Evolutionary conservation across 1,140 invertebrate genomes (phyloP), one percentile per base, ranked within the genome.

Genomic region (Mizuhopecten yessoensis): DNA sequence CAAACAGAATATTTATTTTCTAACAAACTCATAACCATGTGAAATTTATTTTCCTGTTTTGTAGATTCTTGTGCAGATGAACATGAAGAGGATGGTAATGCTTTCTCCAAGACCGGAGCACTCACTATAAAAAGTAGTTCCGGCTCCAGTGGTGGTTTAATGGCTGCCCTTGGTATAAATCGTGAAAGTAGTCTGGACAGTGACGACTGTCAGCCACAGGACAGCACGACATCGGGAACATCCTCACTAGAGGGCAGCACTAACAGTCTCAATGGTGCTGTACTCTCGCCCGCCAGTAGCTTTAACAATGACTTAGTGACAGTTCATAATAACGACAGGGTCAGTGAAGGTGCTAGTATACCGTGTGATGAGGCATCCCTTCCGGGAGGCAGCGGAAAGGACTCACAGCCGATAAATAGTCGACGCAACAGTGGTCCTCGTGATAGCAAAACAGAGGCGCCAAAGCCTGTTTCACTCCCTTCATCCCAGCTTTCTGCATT

Each of bases 121-220:
- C 93, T 96, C 34, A 96, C 96, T 3, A 96, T 96, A 86, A 96
- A 95, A 87, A 96, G 95, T 89, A 96, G 95, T 49, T 96, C 96
- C 33, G 94, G 95, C 23, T 96, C 96, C 9, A 96, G 95, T 93
- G 95, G 95, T 5, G 95, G 95, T 10, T 90, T 96, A 13, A 94
- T 95, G 5, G 95, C 95, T 23, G 96, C 96, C 0, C 91, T 96
- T 29, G 95, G 95, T 33, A 93, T 95, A 23, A 94, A 94, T 90
- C 92, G 94, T 20, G 93, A 95, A n/a, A 94, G 94, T 86, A 95
- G 95, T 90, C 36, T 93, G 5, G 95, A 95, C 88, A 95, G 95
- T 92, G 94, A 95, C 89, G 94, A 95, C 33, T 94, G 93, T 86
- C 93, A 92, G 23, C 93, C 93, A 17, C 93, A 94, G 45, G 93